These are phyloP conservation scores for Gymnoscopelus microlampas DNA, from an alignment of 2,797 vertebrate species.

Conservation along the genomic window DNA sequence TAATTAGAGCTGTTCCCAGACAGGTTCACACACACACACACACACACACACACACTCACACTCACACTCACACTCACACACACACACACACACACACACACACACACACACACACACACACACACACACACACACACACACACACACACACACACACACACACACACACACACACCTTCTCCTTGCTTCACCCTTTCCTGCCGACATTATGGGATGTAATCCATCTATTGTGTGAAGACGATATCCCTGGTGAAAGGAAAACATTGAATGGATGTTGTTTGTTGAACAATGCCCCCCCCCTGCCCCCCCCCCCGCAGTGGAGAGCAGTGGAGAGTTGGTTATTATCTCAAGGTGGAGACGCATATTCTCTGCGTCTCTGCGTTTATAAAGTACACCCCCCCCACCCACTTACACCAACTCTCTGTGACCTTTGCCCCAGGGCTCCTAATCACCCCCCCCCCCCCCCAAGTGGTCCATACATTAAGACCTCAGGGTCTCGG, in stretches of 20 bases:
- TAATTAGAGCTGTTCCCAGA: slow-evolving; percentile 55
- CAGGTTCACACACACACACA: slow-evolving; percentile 6
- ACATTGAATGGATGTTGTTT: slow-evolving; percentile 48
- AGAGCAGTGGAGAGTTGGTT: slow-evolving; percentile 23
- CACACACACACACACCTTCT: not conserved
- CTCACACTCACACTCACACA: too few species aligned
- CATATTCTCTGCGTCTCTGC: slow-evolving; percentile 19
- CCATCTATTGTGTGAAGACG: slow-evolving; percentile 61
- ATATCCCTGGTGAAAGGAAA: slow-evolving; percentile 53
- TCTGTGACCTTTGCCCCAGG: slow-evolving; percentile 13
- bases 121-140: too few species aligned
- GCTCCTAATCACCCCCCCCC: slow-evolving; percentile 25
- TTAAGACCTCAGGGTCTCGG: slow-evolving; percentile 50
- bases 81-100: too few species aligned
- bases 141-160: not conserved
- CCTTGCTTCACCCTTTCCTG: slow-evolving; percentile 27
- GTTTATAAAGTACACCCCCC: not conserved
- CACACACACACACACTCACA: too few species aligned
- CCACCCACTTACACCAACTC: slow-evolving; percentile 27
- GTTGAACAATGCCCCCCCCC: slow-evolving; percentile 11
- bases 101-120: too few species aligned
- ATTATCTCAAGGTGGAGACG: slow-evolving; percentile 68
- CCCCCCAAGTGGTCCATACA: slow-evolving; percentile 37
- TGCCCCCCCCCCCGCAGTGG: too few species aligned
- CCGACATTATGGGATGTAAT: slow-evolving; percentile 22